A percentile compares a stretch with the other conserved stretches of the same genome.
These are phyloP conservation scores for Takifugu flavidus DNA, from an alignment of 2,113 vertebrate species.

Conservation along the genomic window DNA sequence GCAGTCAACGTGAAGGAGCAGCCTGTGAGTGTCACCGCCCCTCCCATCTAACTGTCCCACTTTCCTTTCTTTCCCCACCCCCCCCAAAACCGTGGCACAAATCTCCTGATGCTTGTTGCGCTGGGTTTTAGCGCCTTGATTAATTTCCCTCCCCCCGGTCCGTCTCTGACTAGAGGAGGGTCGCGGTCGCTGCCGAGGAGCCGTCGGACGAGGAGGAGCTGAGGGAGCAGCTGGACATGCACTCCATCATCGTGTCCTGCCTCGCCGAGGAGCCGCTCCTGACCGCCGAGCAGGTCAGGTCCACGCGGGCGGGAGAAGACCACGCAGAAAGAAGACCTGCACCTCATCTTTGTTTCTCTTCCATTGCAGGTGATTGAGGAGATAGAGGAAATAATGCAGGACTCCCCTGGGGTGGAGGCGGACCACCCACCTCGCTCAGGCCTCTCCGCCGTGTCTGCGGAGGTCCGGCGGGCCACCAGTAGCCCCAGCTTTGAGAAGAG, in stretches of 20 bases:
- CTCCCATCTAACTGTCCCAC: slow-evolving; percentile 18
- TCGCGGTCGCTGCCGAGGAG: slow-evolving; percentile 76
- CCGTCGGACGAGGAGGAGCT: slow-evolving; percentile 91
- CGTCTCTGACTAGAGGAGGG: slow-evolving; percentile 68
- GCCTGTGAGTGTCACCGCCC: slow-evolving; percentile 74
- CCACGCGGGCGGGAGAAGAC: background rate
- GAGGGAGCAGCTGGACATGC: slow-evolving; percentile 94
- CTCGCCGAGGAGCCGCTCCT: slow-evolving; percentile 89
- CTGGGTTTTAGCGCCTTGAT: slow-evolving; percentile 46
- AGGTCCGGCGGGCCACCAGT: slow-evolving; percentile 78
- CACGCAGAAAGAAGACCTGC: too few species aligned
- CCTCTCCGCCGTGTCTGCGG: slow-evolving; percentile 82
- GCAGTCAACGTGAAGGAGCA: slow-evolving; percentile 82
- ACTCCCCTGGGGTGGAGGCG: slow-evolving; percentile 85
- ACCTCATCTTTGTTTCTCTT: slow-evolving; percentile 7
- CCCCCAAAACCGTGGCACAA: slow-evolving; percentile 43
- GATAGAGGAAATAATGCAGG: slow-evolving; percentile 99
- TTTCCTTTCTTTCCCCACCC: slow-evolving; percentile 3
- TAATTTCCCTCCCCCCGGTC: slow-evolving; percentile 26
- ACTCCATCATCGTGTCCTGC: slow-evolving; percentile 92
- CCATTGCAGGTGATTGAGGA: slow-evolving; percentile 91
- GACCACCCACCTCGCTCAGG: slow-evolving; percentile 82
- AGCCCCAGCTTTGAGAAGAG: slow-evolving; percentile 82
- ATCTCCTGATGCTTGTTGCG: slow-evolving; percentile 45
- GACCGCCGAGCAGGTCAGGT: slow-evolving; percentile 90